Base-by-base conservation (phyloP, 2,113 vertebrate genomes). In the Callopanchax toddi region DNA sequence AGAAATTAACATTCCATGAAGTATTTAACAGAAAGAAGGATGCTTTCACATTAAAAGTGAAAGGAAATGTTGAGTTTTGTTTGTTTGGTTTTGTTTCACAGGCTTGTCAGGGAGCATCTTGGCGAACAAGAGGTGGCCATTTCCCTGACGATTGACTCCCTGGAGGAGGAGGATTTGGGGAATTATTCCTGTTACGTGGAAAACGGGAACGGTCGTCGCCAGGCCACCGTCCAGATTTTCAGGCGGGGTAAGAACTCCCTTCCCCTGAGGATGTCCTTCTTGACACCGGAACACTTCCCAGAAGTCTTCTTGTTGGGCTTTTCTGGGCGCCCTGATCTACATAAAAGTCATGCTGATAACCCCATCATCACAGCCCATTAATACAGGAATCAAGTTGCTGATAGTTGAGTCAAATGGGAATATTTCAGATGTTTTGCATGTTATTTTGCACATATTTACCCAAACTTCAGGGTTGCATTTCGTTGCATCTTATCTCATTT, bases 141-240 rank as follows among this genome's bases (percentile, higher is more conserved):
- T 82, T 98, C 96, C 22, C 86, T 99, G 91, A 96, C 95, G 56
- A 94, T 99, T 68, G 94, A 95, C 78, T 95, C 95, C 21, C 91
- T 99, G 15, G 96, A 98, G 87, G 96, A 98, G 81, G 93, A 90
- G 67, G 97, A 99, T 86, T 90, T 99, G 71, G 97, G 97, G 50
- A 99, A 99, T 91, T 99, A 98, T 74, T 97, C 97, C 0, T 99
- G 97, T 81, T 97, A 97, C 2, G 97, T 98, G 1, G 97, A 99
- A 89, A 99, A 99, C 61, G 95, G 96, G 60, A 95, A 96, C 5
- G 97, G 97, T 40, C 94, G 96, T 55, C 91, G 94, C 13, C 95
- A 98, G 12, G 96, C 96, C 77, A 98, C 93, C 48, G 88, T 99
- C 82, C 95, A 98, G 79, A 93, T 99, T 58, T 94, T 95, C 86